A percentile compares a stretch with the other conserved stretches of the same genome.
Conservation (phyloP, 2,888 invertebrate species). For the Rhopalosiphum nymphaeae region DNA sequence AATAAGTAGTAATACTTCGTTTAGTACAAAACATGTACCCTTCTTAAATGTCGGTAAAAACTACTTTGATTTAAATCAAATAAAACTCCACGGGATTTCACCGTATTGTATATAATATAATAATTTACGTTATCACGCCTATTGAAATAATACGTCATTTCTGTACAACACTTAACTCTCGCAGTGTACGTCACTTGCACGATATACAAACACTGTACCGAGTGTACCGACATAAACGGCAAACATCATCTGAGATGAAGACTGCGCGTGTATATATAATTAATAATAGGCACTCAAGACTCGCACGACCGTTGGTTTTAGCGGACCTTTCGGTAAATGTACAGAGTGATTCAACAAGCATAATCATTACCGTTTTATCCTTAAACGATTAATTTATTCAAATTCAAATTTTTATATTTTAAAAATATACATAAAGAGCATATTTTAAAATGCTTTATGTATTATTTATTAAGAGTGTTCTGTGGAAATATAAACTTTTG, state of each 20-base stretch:
- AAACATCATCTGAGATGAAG: neutral
- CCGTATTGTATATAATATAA: neutral
- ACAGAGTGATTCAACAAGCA: neutral
- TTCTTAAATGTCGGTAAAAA: neutral
- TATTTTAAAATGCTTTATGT: too few relatives aligned
- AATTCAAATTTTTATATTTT: too few relatives aligned
- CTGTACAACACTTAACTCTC: neutral
- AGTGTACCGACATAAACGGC: neutral
- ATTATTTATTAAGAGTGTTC: too few relatives aligned
- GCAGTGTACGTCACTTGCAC: neutral
- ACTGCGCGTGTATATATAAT: neutral
- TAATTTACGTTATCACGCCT: neutral
- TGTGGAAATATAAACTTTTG: too few relatives aligned
- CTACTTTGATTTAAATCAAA: neutral
- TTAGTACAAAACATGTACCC: neutral
- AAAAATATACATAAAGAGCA: too few relatives aligned
- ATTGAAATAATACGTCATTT: neutral
- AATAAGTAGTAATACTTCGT: neutral
- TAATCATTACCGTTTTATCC: too few relatives aligned
- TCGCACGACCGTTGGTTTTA: neutral
- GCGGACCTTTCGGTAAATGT: neutral
- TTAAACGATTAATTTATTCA: too few relatives aligned
- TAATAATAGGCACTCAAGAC: constrained; percentile 4
- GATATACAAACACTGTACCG: neutral
- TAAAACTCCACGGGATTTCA: neutral